These are phyloP conservation scores for Rhogogaster chlorosoma DNA, from an alignment of 2,888 invertebrate species.

Conservation along the genomic window DNA sequence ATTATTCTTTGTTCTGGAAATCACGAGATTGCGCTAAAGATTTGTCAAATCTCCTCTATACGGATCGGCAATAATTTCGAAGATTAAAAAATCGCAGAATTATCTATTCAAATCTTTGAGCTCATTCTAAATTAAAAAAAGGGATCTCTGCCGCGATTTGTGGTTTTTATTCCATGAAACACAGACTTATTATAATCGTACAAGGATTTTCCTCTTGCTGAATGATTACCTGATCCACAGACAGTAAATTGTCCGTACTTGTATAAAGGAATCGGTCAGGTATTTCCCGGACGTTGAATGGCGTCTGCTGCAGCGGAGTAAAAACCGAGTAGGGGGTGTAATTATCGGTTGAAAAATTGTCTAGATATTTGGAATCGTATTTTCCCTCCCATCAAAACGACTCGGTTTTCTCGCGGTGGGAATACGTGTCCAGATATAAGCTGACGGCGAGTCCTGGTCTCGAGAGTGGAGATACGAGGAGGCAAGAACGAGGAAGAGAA, in stretches of 20 bases:
- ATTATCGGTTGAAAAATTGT: not conserved
- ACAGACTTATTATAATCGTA: not conserved
- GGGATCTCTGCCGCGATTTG: not conserved
- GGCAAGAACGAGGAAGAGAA: conserved; percentile 3
- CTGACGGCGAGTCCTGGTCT: not conserved
- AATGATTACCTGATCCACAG: not conserved
- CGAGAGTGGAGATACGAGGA: not conserved
- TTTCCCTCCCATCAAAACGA: not conserved
- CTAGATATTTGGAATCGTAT: not conserved
- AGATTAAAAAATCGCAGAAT: too few relatives aligned
- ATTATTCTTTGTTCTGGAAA: not conserved
- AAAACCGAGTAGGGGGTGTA: not conserved
- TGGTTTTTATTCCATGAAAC: not conserved
- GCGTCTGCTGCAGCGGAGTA: not conserved
- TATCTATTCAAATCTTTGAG: too few relatives aligned
- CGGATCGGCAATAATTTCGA: too few relatives aligned
- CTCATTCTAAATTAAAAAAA: too few relatives aligned
- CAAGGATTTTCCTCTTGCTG: not conserved
- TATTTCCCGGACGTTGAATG: not conserved
- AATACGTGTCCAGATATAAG: not conserved
- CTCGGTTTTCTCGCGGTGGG: not conserved
- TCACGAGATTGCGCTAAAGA: not conserved
- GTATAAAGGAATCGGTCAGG: not conserved
- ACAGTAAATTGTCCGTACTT: not conserved
- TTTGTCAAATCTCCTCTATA: too few relatives aligned